A percentile compares a stretch with the other conserved stretches of the same genome.
Evolutionary conservation across 2,113 vertebrate species (phyloP).

Genomic region (Clarias magur): DNA sequence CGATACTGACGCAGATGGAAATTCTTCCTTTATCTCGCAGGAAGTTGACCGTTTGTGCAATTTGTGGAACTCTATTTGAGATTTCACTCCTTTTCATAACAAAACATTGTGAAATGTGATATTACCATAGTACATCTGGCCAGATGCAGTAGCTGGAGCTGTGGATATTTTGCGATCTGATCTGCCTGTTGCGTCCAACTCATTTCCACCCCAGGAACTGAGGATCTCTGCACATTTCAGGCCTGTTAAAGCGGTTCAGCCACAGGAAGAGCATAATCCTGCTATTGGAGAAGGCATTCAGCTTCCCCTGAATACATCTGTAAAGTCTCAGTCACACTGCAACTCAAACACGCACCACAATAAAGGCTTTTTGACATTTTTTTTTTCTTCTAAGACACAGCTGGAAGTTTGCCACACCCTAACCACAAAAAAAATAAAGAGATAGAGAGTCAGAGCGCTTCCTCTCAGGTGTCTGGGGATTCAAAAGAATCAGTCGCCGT

Average conservation of each 20-base stretch:
- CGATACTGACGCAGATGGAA: slow-evolving; percentile 58
- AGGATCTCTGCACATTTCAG: slow-evolving; percentile 27
- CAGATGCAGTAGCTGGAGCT: neutral
- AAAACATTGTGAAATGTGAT: neutral
- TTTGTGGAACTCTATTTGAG: neutral
- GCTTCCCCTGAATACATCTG: slow-evolving; percentile 28
- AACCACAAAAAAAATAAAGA: slow-evolving; percentile 48
- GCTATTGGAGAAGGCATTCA: slow-evolving; percentile 43
- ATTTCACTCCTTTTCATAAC: slow-evolving; percentile 6
- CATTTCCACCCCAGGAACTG: neutral
- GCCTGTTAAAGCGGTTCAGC: slow-evolving; percentile 46
- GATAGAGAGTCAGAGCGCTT: slow-evolving; percentile 25
- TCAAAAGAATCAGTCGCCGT: slow-evolving; percentile 44
- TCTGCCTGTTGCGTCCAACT: neutral
- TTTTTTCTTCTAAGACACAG: slow-evolving; percentile 41
- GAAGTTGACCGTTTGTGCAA: slow-evolving; percentile 29
- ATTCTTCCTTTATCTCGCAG: slow-evolving; percentile 45
- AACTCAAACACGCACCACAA: slow-evolving; percentile 38
- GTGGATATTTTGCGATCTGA: neutral
- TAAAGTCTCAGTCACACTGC: neutral
- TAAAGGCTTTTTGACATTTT: neutral
- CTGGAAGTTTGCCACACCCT: slow-evolving; percentile 56
- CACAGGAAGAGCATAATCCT: slow-evolving; percentile 27
- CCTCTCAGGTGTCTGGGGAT: slow-evolving; percentile 40
- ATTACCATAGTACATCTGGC: neutral